Base-by-base conservation (phyloP, 2,888 invertebrate genomes). In the Anarsia innoxiella region DNA sequence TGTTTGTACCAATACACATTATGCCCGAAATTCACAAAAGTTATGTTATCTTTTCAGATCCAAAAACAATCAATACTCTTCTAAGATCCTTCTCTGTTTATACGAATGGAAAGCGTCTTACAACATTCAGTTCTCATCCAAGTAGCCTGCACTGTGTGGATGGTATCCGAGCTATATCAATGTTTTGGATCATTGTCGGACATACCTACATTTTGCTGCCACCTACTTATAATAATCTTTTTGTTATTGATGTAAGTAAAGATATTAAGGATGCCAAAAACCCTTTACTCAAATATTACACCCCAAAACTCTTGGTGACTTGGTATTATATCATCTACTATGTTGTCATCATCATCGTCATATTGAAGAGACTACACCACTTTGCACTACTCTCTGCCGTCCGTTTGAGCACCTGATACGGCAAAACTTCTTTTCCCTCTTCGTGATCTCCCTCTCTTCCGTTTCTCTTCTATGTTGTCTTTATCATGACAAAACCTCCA, bases 131-230 rank as follows among this genome's bases (percentile, higher is more conserved):
- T 0, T 39, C 45, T 9, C 49, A 40, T 27, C 44, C 58, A 3
- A 51, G 53, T 10, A 49, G 65, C 12, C 44, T 74, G 32, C 48
- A 58, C 19, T 72, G 70, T 51, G 48, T 75, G 12, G 56, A 68
- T 44, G 74, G 73, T 2, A 51, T 75, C 2, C 48, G 67, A 47
- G 49, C 59, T 0, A 44, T 73, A 0, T 66, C 66, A 33, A 67
- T 68, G 52, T 37, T 66, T 31, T 76, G 76, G 76, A 58, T 76
- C n/a, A 46, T 74, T n/a, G 36, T 61, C 3, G 67, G 65, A 1
- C 75, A 76, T 32, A 48, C 44, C 12, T 52, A 49, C 32, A 41
- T 34, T 2, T 12, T 37, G 3, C n/a, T 32, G 12, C 40, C 40
- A 9, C 16, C 31, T 3, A 31, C 32, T 5, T 3, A 33, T 2